These are phyloP conservation scores for Pseudomyrmex sp. DNA, from an alignment of 1,140 invertebrate genomes.

Conservation along the genomic window DNA sequence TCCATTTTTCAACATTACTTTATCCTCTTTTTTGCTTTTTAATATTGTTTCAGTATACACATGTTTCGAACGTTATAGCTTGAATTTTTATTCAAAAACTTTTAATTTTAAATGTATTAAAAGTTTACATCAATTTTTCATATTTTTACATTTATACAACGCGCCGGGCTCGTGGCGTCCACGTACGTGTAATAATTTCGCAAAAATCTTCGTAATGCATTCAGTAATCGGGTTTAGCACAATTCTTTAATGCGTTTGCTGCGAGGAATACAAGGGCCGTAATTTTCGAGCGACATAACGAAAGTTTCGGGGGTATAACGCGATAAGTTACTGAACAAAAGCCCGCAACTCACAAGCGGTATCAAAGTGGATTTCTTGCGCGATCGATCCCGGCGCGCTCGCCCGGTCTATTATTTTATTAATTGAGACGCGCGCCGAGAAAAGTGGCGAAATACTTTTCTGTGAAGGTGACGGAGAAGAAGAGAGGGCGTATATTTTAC, in stretches of 20 bases:
- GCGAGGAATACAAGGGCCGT: constrained; percentile 12
- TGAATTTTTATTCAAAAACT: background rate
- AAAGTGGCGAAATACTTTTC: constrained; percentile 35
- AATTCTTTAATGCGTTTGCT: background rate
- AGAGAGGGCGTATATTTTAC: constrained; percentile 11
- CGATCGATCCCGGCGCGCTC: constrained; percentile 22
- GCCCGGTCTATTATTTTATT: constrained; percentile 46
- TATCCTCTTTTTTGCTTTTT: background rate
- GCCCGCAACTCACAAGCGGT: background rate
- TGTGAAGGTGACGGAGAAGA: background rate
- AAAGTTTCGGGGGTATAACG: constrained; percentile 9
- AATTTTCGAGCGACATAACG: background rate
- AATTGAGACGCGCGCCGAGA: constrained; percentile 21
- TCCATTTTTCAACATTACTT: background rate
- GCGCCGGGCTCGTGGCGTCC: background rate
- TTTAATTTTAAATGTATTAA: background rate
- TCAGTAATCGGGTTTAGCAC: constrained; percentile 33
- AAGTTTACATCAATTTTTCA: background rate
- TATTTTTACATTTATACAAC: background rate
- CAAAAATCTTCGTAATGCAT: background rate
- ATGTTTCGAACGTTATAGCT: background rate
- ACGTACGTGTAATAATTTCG: background rate
- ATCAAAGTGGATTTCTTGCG: constrained; percentile 17
- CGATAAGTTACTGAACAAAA: constrained; percentile 27
- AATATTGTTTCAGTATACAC: background rate